These are phyloP conservation scores for Hyposmocoma kahamanoa DNA, from an alignment of 1,140 invertebrate species.

Conservation along the genomic window DNA sequence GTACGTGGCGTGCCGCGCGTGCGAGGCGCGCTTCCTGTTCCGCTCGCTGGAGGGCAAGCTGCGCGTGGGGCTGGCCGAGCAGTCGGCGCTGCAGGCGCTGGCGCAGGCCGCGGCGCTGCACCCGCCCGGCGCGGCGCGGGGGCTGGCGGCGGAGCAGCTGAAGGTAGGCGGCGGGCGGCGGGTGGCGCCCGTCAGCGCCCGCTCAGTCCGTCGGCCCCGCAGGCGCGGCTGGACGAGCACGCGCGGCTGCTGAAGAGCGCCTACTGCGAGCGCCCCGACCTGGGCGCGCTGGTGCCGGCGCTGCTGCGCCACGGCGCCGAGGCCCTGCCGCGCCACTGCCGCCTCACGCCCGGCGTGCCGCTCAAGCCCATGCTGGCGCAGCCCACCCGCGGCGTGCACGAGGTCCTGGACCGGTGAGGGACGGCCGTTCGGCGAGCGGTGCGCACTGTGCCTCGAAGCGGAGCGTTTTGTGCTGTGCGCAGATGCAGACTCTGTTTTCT, in stretches of 20 bases:
- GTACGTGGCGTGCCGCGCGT: conserved; percentile 93
- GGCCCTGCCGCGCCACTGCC: conserved; percentile 87
- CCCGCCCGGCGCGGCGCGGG: conserved; percentile 77
- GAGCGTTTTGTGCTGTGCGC: no score
- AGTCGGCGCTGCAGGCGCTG: conserved; percentile 94
- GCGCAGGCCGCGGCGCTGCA: conserved; percentile 87
- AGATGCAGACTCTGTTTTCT: no score
- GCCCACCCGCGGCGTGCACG: conserved; percentile 94
- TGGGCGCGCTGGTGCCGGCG: conserved; percentile 89
- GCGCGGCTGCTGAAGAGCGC: conserved; percentile 92
- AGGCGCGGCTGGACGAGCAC: conserved; percentile 82
- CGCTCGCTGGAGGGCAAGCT: conserved; percentile 93
- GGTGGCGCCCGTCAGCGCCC: no score
- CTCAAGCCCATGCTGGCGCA: conserved; percentile 99
- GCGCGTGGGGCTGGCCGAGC: conserved; percentile 96
- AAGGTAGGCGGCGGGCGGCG: no score
- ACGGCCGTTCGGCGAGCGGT: no score
- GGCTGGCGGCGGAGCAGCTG: conserved; percentile 79
- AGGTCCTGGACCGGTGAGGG: conserved; percentile 87
- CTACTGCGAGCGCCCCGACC: conserved; percentile 98
- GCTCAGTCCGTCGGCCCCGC: conserved; percentile 1
- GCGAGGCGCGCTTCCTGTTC: conserved; percentile 82
- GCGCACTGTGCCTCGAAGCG: no score
- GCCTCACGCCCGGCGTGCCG: conserved; percentile 94
- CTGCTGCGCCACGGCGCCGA: conserved; percentile 88